phyloP scores from a whole-genome alignment of 2,797 vertebrate species.

The Pantherophis alleghaniensis region DNA sequence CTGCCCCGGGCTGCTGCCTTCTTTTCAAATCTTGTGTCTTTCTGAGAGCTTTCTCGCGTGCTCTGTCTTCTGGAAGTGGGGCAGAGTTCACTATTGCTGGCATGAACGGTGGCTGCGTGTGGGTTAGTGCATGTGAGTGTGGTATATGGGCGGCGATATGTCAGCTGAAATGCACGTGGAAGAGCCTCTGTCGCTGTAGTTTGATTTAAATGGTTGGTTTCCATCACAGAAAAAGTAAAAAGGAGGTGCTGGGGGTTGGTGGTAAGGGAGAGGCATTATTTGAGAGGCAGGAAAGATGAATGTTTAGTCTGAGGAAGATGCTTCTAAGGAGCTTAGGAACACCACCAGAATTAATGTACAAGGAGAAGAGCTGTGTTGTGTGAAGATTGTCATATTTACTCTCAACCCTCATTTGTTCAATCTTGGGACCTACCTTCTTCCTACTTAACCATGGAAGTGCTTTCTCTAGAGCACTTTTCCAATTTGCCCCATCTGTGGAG shows the following conservation, averaged over 20 bases:
- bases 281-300: background rate
- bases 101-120: background rate
- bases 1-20: background rate
- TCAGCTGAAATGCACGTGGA: constrained; percentile 17
- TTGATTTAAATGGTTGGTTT: constrained; percentile 15
- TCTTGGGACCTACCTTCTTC: background rate
- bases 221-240: background rate
- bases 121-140: background rate
- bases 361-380: background rate
- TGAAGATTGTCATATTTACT: background rate
- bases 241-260: background rate
- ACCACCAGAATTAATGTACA: background rate
- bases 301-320: background rate
- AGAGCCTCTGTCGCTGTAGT: background rate
- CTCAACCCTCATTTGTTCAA: background rate
- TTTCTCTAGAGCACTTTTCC: background rate
- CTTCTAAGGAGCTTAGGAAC: background rate
- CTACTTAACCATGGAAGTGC: background rate
- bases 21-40: background rate
- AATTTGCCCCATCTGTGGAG: background rate
- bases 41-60: background rate
- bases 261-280: background rate
- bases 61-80: background rate
- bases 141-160: background rate
- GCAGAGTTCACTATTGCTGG: constrained; percentile 20